Evolutionary conservation across 2,888 invertebrate species (phyloP).

Genomic region (Plutella xylostella): DNA sequence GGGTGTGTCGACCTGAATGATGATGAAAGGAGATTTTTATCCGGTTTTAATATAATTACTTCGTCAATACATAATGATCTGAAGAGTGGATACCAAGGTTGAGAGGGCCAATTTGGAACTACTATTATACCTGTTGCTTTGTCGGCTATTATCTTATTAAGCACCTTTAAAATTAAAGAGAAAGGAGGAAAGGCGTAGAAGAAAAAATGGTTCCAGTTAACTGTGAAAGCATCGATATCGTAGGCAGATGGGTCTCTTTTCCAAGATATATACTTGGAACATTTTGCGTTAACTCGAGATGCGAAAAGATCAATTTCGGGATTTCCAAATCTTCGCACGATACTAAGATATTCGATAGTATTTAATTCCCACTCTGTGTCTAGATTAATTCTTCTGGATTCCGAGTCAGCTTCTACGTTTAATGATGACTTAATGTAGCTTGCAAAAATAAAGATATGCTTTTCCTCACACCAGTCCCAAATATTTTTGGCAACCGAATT

Average conservation of each 20-base stretch:
- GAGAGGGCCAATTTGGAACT: neutral
- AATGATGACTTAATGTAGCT: conserved; percentile 3
- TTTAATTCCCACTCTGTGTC: conserved; percentile 3
- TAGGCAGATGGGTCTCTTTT: neutral
- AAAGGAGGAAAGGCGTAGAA: neutral
- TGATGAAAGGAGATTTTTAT: neutral
- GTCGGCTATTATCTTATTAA: neutral
- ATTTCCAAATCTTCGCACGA: neutral
- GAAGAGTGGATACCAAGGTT: neutral
- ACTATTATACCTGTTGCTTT: conserved; percentile 1
- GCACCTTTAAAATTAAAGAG: neutral
- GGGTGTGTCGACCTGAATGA: neutral
- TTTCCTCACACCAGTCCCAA: conserved; percentile 10
- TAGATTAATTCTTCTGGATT: neutral
- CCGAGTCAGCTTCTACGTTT: conserved; percentile 4
- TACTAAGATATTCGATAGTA: neutral
- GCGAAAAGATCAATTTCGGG: conserved; percentile 1
- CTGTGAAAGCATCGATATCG: neutral
- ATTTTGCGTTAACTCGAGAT: neutral
- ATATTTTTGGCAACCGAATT: neutral
- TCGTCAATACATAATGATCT: neutral
- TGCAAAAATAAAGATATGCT: conserved; percentile 3
- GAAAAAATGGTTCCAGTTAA: neutral
- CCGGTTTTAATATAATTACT: neutral
- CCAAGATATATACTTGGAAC: neutral